Base-by-base conservation (phyloP, 1,140 invertebrate species). In the Sitophilus oryzae region DNA sequence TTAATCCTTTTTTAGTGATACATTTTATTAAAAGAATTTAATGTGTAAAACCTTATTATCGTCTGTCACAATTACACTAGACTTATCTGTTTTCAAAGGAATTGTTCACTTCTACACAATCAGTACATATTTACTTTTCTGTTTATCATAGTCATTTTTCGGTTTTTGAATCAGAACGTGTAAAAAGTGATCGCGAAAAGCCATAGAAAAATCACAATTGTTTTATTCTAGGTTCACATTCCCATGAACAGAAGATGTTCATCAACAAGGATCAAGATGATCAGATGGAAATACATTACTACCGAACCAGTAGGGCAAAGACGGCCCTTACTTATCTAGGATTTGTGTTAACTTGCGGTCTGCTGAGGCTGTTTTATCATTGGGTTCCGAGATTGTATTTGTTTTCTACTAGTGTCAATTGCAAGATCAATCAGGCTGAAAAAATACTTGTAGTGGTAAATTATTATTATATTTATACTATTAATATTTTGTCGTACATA, bases 301-400 rank as follows among this genome's bases (percentile, higher is more conserved):
- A 83, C 63, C 73, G 78, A 37, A 73, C 70, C 22, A 79, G 76
- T 57, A 56, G 59, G 30, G n/a, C 76, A 0, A 76, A 74, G 52
- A 77, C 74, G 0, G 59, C 76, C 19, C 10, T 86, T 1, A 85
- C 81, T 15, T 88, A 82, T 75, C 51, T 83, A 1, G 74, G 78
- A 14, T 82, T 85, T 41, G 58, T 85, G 1, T 43, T 89, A 9
- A 87, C 84, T 11, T 73, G 77, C 19, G 92, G 92, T 11, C 65
- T 89, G 4, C 73, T 93, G 6, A 78, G 88, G 25, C 74, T 96
- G 19, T 65, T 94, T 22, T 86, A 92, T 70, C 88, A 93, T 69
- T 96, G 92, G 91, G 84, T 84, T 71, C 89, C 91, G 0, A 84
- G 84, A 52, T 82, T 86, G 73, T 79, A 84, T 64, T 74, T 96